A percentile compares a stretch with the other conserved stretches of the same genome.
These are phyloP conservation scores for Drosophila paranaensis DNA, from an alignment of 2,888 invertebrate genomes.

Conservation along the genomic window DNA sequence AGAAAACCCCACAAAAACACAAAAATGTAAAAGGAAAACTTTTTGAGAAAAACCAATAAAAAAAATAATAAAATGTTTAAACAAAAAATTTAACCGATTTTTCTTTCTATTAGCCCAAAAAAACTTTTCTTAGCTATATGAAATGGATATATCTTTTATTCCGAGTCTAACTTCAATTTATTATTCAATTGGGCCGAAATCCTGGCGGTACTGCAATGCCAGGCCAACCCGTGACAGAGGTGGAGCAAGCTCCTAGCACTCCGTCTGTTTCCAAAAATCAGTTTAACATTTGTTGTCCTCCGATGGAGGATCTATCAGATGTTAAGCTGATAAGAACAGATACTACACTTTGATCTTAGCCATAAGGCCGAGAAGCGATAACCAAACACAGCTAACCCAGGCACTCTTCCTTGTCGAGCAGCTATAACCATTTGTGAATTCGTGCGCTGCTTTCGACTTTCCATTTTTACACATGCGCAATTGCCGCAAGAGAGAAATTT, in stretches of 20 bases:
- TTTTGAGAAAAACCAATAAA: conserved; percentile 64
- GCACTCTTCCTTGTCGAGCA: not conserved
- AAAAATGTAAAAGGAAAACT: conserved; percentile 65
- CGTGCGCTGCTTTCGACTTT: not conserved
- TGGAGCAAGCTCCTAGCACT: conserved; percentile 55
- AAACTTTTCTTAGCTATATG: too few relatives aligned
- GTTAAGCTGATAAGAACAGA: conserved; percentile 59
- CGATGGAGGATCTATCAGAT: conserved; percentile 54
- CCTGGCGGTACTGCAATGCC: conserved; percentile 54
- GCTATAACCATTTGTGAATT: conserved; percentile 41
- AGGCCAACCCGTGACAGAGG: conserved; percentile 56
- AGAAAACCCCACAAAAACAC: conserved; percentile 54
- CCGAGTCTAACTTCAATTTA: not conserved
- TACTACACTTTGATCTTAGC: conserved; percentile 59
- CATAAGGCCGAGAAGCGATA: conserved; percentile 57
- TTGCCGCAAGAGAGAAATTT: not conserved
- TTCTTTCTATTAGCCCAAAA: too few relatives aligned
- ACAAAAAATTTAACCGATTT: not conserved
- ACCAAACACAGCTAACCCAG: rapidly evolving
- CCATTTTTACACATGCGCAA: conserved; percentile 18
- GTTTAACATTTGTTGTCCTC: conserved; percentile 57
- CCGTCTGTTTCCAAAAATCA: conserved; percentile 53
- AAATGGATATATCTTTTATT: too few relatives aligned
- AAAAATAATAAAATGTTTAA: conserved; percentile 73
- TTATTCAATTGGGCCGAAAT: conserved; percentile 49